Evolutionary conservation across 2,797 vertebrate species (phyloP).

Genomic region (Onychomys torridus): DNA sequence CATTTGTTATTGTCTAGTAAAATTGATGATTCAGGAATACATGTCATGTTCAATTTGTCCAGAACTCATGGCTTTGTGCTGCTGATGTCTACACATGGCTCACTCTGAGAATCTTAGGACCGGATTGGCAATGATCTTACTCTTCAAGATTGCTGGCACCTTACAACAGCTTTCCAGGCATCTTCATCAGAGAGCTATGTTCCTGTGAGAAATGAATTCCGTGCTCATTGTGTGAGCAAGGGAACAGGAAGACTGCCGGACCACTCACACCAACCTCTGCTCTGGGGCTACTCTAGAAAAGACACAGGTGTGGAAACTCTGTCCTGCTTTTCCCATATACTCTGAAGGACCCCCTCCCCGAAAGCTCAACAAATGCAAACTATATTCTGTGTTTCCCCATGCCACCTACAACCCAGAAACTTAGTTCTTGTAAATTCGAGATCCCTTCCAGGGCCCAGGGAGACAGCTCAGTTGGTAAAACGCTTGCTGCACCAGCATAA

Average conservation of each 20-base stretch:
- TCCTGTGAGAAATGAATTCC: not conserved
- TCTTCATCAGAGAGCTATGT: not conserved
- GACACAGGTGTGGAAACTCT: not conserved
- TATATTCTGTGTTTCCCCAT: not conserved
- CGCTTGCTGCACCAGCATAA: not conserved
- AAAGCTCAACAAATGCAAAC: not conserved
- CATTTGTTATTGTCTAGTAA: slow-evolving; percentile 19
- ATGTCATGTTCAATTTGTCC: not conserved
- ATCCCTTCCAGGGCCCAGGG: not conserved
- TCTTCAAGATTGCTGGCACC: not conserved
- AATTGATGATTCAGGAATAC: not conserved
- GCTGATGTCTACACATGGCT: not conserved
- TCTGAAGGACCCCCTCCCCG: not conserved
- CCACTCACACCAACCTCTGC: not conserved
- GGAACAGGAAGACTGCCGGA: not conserved
- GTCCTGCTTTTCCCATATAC: not conserved
- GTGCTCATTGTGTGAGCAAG: not conserved
- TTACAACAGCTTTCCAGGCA: not conserved
- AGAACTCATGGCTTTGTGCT: not conserved
- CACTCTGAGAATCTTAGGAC: not conserved
- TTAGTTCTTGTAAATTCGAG: not conserved
- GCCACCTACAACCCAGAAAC: not conserved
- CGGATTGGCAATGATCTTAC: not conserved
- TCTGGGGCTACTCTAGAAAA: not conserved
- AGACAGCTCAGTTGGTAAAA: not conserved